A percentile compares a stretch with the other conserved stretches of the same genome.
Conservation (phyloP, 2,113 vertebrate genomes). For the Ciconia boyciana region DNA sequence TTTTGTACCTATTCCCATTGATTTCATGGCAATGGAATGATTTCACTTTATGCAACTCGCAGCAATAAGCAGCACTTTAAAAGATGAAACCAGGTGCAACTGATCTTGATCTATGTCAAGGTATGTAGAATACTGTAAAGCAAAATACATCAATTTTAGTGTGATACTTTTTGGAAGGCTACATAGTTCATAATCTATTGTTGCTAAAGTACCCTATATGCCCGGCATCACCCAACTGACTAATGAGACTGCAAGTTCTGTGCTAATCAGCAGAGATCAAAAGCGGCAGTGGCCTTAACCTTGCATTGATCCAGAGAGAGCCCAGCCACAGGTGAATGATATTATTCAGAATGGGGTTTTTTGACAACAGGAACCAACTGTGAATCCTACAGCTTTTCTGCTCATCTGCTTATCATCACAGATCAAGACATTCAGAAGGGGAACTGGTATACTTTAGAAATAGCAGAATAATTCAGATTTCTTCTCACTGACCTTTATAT, state of each 20-base stretch:
- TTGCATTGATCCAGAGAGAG: neutral
- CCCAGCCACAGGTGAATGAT: neutral
- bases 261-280: neutral
- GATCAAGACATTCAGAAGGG: neutral
- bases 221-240: fast-evolving
- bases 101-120: neutral
- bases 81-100: neutral
- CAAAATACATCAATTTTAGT: neutral
- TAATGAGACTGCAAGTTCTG: neutral
- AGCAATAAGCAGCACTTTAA: neutral
- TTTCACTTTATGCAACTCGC: neutral
- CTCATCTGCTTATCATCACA: neutral
- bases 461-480: neutral
- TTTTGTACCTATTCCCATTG: neutral
- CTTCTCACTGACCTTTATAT: neutral
- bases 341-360: neutral
- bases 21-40: neutral
- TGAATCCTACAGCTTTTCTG: neutral
- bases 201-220: neutral
- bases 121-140: neutral
- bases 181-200: neutral
- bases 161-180: neutral
- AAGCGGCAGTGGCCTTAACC: neutral
- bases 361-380: neutral
- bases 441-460: neutral